These are phyloP conservation scores for Antigone vipio DNA, from an alignment of 2,113 vertebrate genomes.

Conservation along the genomic window DNA sequence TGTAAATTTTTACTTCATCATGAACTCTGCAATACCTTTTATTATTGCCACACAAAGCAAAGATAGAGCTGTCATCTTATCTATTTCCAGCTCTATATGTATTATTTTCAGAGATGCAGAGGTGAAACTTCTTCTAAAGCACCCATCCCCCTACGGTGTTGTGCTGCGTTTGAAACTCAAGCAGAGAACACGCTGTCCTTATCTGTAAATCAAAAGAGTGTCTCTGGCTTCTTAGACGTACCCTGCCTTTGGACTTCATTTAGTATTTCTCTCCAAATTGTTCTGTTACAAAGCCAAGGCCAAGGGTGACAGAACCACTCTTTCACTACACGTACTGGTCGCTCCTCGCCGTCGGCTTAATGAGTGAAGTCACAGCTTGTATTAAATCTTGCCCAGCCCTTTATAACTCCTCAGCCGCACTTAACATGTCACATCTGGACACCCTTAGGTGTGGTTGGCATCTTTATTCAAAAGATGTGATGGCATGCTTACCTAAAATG, in stretches of 20 bases:
- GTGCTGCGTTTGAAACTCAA: neutral
- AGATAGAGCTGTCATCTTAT: neutral
- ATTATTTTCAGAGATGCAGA: neutral
- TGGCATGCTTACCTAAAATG: neutral
- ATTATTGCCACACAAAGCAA: neutral
- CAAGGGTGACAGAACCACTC: neutral
- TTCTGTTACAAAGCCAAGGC: neutral
- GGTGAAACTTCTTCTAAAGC: neutral
- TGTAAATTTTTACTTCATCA: neutral
- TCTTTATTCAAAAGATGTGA: neutral
- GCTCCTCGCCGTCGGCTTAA: neutral
- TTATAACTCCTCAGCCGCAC: neutral
- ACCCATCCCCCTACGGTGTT: neutral
- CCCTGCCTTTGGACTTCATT: neutral
- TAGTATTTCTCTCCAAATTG: neutral
- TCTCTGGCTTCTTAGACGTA: neutral
- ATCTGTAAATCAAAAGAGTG: neutral
- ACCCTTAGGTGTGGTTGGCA: neutral
- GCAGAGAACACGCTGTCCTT: neutral
- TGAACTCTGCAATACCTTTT: neutral
- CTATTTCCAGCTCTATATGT: neutral
- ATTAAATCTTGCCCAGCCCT: neutral
- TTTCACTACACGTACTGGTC: neutral
- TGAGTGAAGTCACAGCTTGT: neutral
- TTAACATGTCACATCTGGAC: constrained; percentile 7